Conservation (phyloP, 1,140 invertebrate species). For the Pseudomyrmex dendroicus region DNA sequence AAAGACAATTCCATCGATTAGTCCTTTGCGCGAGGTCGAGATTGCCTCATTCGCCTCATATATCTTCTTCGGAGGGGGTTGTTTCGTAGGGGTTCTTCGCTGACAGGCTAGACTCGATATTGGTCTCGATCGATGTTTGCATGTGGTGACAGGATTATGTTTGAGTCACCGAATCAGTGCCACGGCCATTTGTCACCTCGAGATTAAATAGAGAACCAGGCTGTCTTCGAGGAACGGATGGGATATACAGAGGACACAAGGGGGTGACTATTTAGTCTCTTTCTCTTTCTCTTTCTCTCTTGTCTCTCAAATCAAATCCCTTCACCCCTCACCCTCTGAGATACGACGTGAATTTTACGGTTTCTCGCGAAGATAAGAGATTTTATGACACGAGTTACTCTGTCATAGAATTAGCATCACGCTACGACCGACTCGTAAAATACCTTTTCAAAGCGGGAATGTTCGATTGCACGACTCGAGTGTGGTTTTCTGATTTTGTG, state of each 20-base stretch:
- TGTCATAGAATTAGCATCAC: slow-evolving; percentile 52
- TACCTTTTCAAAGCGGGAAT: neutral
- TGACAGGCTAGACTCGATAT: slow-evolving; percentile 67
- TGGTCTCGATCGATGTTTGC: slow-evolving; percentile 80
- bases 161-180: slow-evolving; percentile 82
- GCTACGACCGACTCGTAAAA: neutral
- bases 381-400: slow-evolving; percentile 30
- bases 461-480: neutral
- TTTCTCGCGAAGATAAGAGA: slow-evolving; percentile 63
- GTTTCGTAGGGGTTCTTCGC: slow-evolving; percentile 13
- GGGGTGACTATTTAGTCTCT: slow-evolving; percentile 65
- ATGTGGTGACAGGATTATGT: slow-evolving; percentile 81
- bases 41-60: slow-evolving; percentile 10
- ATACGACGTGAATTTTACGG: slow-evolving; percentile 10
- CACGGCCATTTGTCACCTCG: slow-evolving; percentile 80
- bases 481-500: too few relatives aligned
- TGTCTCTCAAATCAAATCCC: neutral
- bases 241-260: slow-evolving; percentile 65
- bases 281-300: too few relatives aligned
- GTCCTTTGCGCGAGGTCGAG: slow-evolving; percentile 1
- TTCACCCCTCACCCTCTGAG: slow-evolving; percentile 6
- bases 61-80: slow-evolving; percentile 24
- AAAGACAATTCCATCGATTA: slow-evolving; percentile 57
- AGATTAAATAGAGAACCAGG: slow-evolving; percentile 81
- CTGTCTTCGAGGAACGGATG: slow-evolving; percentile 72